phyloP scores from a whole-genome alignment of 2,797 vertebrate species.

The Microctenopoma steveboyesi region DNA sequence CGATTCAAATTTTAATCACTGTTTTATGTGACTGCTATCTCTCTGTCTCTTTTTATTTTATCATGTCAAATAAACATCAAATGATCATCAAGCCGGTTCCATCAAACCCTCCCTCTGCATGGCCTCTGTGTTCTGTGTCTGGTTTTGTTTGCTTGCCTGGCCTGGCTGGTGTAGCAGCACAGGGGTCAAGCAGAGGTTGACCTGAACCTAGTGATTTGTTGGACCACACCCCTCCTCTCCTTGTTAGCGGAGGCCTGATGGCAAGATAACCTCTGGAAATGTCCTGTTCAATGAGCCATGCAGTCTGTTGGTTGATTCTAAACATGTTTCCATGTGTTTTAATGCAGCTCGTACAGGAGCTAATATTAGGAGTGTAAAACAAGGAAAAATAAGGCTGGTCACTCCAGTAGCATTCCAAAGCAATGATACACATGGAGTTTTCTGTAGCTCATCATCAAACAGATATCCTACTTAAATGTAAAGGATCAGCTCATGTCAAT shows the following conservation, averaged over 20 bases:
- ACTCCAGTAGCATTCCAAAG: no score
- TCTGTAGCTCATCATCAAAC: neutral
- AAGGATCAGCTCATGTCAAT: neutral
- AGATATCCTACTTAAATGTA: neutral
- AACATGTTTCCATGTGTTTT: neutral
- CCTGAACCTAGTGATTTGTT: conserved; percentile 1
- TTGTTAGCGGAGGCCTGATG: conserved; percentile 1
- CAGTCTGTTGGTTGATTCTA: neutral
- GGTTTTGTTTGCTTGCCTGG: neutral
- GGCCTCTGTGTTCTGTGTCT: neutral
- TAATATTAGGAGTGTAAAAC: neutral
- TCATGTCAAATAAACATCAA: conserved; percentile 16
- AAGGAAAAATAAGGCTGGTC: neutral
- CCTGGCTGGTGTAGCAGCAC: neutral
- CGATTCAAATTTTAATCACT: conserved; percentile 43
- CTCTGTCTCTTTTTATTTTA: conserved; percentile 16
- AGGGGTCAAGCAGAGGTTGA: conserved; percentile 20
- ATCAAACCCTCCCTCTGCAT: neutral
- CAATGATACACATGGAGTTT: neutral
- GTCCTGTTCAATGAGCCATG: neutral
- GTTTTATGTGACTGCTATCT: conserved; percentile 31
- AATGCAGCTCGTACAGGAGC: neutral
- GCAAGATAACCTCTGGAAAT: conserved; percentile 9
- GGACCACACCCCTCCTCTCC: conserved; percentile 1
- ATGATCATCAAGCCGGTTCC: conserved; percentile 1